Base-by-base conservation (phyloP, 2,113 vertebrate species). In the Corythornis cristatus region DNA sequence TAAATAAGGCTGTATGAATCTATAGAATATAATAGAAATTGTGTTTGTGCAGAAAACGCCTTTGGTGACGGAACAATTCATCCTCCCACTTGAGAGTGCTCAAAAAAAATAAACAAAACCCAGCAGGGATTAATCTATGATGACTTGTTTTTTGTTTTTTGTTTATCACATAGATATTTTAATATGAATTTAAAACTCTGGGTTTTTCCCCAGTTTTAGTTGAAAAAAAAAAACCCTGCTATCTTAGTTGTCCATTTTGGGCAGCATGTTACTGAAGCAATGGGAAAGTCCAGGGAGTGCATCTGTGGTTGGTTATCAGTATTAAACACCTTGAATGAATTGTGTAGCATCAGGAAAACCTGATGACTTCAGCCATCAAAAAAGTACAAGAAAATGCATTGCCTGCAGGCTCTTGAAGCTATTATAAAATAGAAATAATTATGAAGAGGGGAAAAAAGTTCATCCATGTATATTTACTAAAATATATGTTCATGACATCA, bases 311-410 rank as follows among this genome's bases (percentile, higher is more conserved):
- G 71, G 89, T 92, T 96, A 93, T 80, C 85, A 93, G 94, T 90
- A 77, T 84, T 88, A 93, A 97, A 93, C 95, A 96, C 94, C 96
- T 94, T 93, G 74, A 87, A 67, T 93, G 87, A 73, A 78, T 72
- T 88, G 42, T 8, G 14, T 78, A 72, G 42, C 89, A 51, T 88
- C 75, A 79, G 74, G 73, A 91, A 96, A 94, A 72, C 8, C 51
- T 73, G 89, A 88, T 91, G 72, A 86, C 78, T 96, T 95, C 68
- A 93, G 45, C 68, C 25, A 53, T 91, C 85, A 46, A 89, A 84
- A 93, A 95, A 91, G 45, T 77, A 67, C 54, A 71, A 80, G 86
- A 73, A 95, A 94, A 88, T 88, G 29, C 65, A 64, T 78, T 54
- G 80, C 86, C 90, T 89, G 46, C 77, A 89, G 60, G 74, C 64